Conservation (phyloP, 1,140 invertebrate genomes). For the Physella acuta region DNA sequence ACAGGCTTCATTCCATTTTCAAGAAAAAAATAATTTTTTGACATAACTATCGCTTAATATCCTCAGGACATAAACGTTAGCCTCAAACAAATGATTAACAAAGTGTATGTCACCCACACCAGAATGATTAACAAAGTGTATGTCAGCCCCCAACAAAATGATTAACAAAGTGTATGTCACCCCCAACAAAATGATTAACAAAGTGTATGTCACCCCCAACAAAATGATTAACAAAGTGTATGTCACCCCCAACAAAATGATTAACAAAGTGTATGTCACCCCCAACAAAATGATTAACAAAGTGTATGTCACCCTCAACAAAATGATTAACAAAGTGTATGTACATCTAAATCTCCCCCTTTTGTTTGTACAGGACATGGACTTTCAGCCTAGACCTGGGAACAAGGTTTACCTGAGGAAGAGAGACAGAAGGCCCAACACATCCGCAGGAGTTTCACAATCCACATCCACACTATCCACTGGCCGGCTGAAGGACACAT, state of each 20-base stretch:
- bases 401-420: constrained; percentile 3
- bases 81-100: no score
- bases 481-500: neutral
- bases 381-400: constrained; percentile 17
- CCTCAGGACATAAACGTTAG: no score
- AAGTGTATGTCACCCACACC: no score
- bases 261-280: neutral
- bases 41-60: no score
- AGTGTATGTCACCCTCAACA: neutral
- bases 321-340: neutral
- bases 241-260: neutral
- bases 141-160: no score
- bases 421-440: neutral
- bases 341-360: neutral
- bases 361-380: constrained; percentile 11
- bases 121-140: no score
- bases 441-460: neutral
- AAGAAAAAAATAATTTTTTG: no score
- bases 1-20: no score
- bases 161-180: no score
- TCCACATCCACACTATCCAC: neutral
- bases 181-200: neutral
- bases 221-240: neutral
- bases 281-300: neutral
- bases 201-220: neutral